These are phyloP conservation scores for Lepus europaeus DNA, from an alignment of 2,113 vertebrate genomes.

Conservation along the genomic window DNA sequence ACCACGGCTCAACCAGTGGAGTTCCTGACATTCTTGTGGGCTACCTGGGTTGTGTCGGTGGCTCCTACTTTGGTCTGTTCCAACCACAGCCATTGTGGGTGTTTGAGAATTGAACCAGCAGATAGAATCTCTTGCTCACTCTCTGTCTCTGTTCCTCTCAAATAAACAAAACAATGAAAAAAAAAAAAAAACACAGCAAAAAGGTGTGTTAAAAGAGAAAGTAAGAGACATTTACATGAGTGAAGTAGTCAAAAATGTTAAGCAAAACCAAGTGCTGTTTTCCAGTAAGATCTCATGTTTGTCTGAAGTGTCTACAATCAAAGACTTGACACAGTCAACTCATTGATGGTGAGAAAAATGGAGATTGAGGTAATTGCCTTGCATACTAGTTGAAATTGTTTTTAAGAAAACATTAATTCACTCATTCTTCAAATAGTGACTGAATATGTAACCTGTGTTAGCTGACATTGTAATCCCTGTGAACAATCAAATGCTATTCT, in stretches of 20 bases:
- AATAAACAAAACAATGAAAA: too few species aligned
- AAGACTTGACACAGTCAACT: background rate
- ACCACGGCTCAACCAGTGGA: too few species aligned
- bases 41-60: too few species aligned
- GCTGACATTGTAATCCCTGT: background rate
- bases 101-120: too few species aligned
- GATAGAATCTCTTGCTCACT: too few species aligned
- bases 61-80: too few species aligned
- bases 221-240: background rate
- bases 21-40: too few species aligned
- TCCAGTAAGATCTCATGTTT: background rate
- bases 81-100: too few species aligned
- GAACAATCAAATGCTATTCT: background rate
- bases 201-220: fast-evolving
- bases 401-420: background rate
- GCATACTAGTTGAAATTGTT: background rate
- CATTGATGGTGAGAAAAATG: background rate
- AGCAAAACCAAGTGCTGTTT: background rate
- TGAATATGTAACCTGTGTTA: background rate
- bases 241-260: background rate
- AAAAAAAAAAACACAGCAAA: background rate
- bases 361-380: background rate
- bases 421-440: background rate
- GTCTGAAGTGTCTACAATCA: background rate
- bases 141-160: too few species aligned